These are phyloP conservation scores for Litocranius walleri DNA, from an alignment of 2,113 vertebrate species.

Conservation along the genomic window DNA sequence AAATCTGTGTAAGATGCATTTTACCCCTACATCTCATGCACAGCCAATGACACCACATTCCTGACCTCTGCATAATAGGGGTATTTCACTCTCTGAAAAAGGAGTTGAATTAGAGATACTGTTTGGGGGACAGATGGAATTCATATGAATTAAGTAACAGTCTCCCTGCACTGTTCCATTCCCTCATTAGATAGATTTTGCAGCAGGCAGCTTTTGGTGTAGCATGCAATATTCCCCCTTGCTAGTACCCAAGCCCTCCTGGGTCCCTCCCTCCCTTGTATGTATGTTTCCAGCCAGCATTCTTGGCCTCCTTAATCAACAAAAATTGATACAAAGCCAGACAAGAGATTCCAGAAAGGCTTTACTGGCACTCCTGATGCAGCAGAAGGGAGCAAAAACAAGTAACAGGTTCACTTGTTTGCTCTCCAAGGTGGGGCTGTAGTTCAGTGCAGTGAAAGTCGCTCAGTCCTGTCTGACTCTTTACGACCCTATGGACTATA, in stretches of 20 bases:
- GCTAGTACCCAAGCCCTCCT: not conserved
- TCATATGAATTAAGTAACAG: not conserved
- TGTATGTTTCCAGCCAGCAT: not conserved
- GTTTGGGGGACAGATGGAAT: not conserved
- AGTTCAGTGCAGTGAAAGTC: not conserved
- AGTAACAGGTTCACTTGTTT: not conserved
- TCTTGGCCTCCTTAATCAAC: not conserved
- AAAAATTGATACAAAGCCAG: not conserved
- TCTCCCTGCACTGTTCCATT: not conserved
- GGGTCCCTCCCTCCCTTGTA: not conserved
- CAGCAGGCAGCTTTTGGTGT: not conserved
- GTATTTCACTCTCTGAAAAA: not conserved
- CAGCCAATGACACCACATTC: rapidly evolving
- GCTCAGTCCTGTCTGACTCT: not conserved
- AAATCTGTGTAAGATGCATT: not conserved
- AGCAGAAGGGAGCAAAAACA: not conserved
- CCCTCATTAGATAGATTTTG: not conserved
- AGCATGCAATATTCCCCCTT: not conserved
- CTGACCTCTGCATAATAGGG: not conserved
- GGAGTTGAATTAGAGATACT: not conserved
- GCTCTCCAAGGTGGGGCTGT: not conserved
- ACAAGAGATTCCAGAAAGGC: not conserved
- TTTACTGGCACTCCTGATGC: not conserved
- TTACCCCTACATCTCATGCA: not conserved
- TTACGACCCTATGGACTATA: not conserved